Evolutionary conservation across 2,113 vertebrate species (phyloP).

Genomic region (Pollimyrus isidori): DNA sequence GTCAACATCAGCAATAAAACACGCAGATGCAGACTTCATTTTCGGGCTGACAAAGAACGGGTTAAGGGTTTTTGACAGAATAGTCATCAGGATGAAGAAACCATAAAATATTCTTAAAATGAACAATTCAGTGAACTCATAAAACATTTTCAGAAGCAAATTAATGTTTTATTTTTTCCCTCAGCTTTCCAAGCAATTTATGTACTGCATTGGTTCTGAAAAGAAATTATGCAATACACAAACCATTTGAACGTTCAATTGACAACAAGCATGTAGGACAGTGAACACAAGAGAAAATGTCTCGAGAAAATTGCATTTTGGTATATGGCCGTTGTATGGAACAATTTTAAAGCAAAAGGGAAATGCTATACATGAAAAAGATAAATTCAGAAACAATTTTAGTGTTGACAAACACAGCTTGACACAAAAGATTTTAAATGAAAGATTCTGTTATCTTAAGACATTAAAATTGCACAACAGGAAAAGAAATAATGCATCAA

Average conservation of each 20-base stretch:
- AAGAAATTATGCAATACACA: slow-evolving; percentile 16
- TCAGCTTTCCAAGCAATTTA: not conserved
- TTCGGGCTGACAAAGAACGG: not conserved
- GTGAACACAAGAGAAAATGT: not conserved
- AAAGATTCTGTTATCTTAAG: not conserved
- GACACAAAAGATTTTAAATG: slow-evolving; percentile 1
- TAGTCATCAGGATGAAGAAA: not conserved
- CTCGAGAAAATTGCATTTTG: not conserved
- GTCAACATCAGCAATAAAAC: not conserved
- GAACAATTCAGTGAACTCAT: slow-evolving; percentile 3
- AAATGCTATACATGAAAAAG: not conserved
- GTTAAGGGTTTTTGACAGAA: not conserved
- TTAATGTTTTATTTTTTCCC: not conserved
- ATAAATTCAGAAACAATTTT: not conserved
- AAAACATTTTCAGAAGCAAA: not conserved
- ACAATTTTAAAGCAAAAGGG: not conserved
- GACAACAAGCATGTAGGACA: not conserved
- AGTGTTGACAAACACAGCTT: not conserved
- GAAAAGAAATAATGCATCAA: not conserved
- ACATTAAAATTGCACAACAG: not conserved
- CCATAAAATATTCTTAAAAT: not conserved
- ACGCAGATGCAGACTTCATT: not conserved
- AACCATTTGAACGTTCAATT: slow-evolving; percentile 3
- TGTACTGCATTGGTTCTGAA: not conserved
- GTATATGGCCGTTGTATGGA: not conserved